Base-by-base conservation (phyloP, 2,113 vertebrate species). In the Axis porcinus region DNA sequence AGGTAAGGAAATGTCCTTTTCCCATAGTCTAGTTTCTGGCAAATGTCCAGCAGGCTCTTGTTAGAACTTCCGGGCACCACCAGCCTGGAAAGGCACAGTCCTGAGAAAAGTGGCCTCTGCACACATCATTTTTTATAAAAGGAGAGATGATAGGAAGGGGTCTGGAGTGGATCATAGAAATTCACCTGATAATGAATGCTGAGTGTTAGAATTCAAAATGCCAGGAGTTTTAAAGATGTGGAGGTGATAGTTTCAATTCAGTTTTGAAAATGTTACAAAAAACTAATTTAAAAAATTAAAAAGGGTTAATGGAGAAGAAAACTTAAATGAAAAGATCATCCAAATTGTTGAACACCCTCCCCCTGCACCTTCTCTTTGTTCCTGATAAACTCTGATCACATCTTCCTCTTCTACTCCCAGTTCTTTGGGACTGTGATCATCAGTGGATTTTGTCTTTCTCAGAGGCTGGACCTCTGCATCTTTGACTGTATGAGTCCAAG, bases 1-100 rank as follows among this genome's bases (percentile, higher is more conserved):
- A 96, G 95, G 96, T 96, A 98, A 94, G 97, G 88, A 98, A 88
- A 95, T 97, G 95, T 54, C 94, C 97, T 97, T 97, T 98, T 95
- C 97, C 97, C 91, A 92, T 79, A 96, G 96, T 98, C 97, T 91
- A 93, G 95, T 98, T 98, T 98, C 98, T 96, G 95, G 98, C 98
- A 98, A 97, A 98, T 95, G 52, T 97, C 96, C 36, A 76, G 36
- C 67, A 40, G 81, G 97, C 91, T 94, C 92, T 95, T 89, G 97
- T 96, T 97, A 96, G 97, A 97, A 95, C 93, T 96, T 94, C 97
- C 82, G 78, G 97, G 96, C 88, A 92, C 97, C 82, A 83, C 93
- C 87, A 92, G 89, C 96, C 92, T 85, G 57, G 89, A 79, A 95
- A 98, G 90, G 97, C 97, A 97, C 88, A 95, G 96, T 91, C 92